Evolutionary conservation across 2,113 vertebrate species (phyloP), one percentile per base, ranked within the genome.

Genomic region (Redunca redunca): DNA sequence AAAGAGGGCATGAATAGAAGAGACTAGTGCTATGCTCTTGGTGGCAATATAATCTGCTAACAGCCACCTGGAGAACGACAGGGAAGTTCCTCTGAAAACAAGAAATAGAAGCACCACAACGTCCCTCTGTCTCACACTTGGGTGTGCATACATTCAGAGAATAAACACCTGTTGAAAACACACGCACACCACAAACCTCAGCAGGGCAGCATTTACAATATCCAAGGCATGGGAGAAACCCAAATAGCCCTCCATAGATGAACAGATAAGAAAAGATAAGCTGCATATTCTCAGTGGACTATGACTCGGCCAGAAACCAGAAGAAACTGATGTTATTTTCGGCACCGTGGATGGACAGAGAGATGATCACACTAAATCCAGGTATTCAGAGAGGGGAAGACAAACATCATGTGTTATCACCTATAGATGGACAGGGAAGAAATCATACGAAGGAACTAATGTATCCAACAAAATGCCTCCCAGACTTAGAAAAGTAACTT

Each of bases 21-120:
- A 71, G 17, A 74, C 10, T n/a, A 36, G 3, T 36, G 6, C 36
- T 13, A 23, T 6, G 10, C 19, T 74, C 67, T 40, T 1, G 10
- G 21, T 12, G 19, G 36, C 67, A 40, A 12, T 23, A 23, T 3
- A 12, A 23, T 71, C 5, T 40, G 67, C 67, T 23, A 6, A 23
- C 67, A 40, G n/a, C 67, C n/a, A 12, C 67, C n/a, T 71, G 19
- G 67, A 71, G n/a, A 36, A 21, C 0, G 0, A 6, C 0, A 71
- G n/a, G n/a, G 19, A 71, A 71, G 17, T 12, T 23, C 67, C 19
- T 71, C 21, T 11, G 19, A 40, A 11, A 71, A 60, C 1, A 5
- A 40, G 19, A 71, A 71, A 12, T 1, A 12, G n/a, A 40, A 71
- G 4, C 4, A 0, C 8, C n/a, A 5, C 5, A 23, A 2, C n/a